phyloP scores from a whole-genome alignment of 2,113 vertebrate genomes.

The Colinus virginianus region DNA sequence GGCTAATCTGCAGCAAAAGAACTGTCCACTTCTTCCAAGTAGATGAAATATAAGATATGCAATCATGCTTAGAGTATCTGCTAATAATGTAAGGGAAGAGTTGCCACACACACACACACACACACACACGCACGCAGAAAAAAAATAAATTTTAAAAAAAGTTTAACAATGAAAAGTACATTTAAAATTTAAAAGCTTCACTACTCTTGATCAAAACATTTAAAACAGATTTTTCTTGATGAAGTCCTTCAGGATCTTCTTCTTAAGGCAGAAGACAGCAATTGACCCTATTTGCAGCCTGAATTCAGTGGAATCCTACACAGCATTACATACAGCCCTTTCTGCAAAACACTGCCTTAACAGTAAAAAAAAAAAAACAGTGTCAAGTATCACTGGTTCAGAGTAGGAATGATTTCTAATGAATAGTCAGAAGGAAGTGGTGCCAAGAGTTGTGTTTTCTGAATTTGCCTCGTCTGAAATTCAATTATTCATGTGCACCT shows the following conservation, averaged over 20 bases:
- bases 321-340: not conserved
- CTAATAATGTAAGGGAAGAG: slow-evolving; percentile 49
- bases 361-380: not conserved
- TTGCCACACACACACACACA: not conserved
- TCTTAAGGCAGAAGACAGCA: slow-evolving; percentile 11
- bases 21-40: not conserved
- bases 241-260: not conserved
- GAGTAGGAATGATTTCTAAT: not conserved
- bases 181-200: slow-evolving; percentile 24
- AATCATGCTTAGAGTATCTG: not conserved
- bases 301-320: not conserved
- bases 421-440: not conserved
- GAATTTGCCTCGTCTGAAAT: not conserved
- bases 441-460: not conserved
- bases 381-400: not conserved
- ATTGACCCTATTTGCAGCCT: not conserved
- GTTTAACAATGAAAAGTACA: slow-evolving; percentile 2
- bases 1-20: slow-evolving; percentile 1
- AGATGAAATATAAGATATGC: slow-evolving; percentile 2
- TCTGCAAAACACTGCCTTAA: not conserved
- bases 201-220: slow-evolving; percentile 4
- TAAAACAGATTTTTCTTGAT: not conserved
- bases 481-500: not conserved
- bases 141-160: not conserved
- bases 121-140: too few relatives aligned